These are phyloP conservation scores for Psophia crepitans DNA, from an alignment of 2,113 vertebrate species.

Conservation along the genomic window DNA sequence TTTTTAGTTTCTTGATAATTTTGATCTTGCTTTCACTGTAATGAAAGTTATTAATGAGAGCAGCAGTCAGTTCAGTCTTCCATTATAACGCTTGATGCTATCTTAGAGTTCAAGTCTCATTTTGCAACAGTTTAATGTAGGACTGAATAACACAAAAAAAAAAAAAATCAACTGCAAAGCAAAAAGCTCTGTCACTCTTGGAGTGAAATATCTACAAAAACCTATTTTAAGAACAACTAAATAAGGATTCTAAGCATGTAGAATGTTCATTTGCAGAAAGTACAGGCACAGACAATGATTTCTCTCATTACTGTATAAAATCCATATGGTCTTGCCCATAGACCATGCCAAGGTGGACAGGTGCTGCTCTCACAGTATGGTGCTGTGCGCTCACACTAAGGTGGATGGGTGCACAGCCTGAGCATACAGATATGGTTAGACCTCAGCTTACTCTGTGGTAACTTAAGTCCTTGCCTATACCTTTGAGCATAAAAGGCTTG, in stretches of 20 bases:
- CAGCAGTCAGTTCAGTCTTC: not conserved
- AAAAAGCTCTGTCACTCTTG: not conserved
- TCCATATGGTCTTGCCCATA: not conserved
- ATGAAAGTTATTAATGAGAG: not conserved
- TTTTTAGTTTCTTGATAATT: slow-evolving; percentile 16
- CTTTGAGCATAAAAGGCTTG: not conserved
- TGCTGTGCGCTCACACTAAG: not conserved
- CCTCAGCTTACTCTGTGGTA: not conserved
- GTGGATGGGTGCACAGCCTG: not conserved
- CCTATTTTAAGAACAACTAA: not conserved
- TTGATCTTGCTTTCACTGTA: not conserved
- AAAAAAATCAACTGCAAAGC: not conserved
- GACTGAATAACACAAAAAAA: not conserved
- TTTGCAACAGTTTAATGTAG: not conserved
- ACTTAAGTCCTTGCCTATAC: not conserved
- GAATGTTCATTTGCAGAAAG: not conserved
- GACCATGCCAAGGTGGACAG: not conserved
- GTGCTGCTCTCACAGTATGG: not conserved
- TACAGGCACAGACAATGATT: not conserved
- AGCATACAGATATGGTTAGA: not conserved
- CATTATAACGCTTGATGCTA: not conserved
- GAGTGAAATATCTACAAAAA: not conserved
- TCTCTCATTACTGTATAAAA: not conserved
- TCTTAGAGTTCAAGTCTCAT: not conserved
- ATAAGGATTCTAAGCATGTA: not conserved